These are phyloP conservation scores for Drosophila vallismaia DNA, from an alignment of 2,888 invertebrate species.

Conservation along the genomic window DNA sequence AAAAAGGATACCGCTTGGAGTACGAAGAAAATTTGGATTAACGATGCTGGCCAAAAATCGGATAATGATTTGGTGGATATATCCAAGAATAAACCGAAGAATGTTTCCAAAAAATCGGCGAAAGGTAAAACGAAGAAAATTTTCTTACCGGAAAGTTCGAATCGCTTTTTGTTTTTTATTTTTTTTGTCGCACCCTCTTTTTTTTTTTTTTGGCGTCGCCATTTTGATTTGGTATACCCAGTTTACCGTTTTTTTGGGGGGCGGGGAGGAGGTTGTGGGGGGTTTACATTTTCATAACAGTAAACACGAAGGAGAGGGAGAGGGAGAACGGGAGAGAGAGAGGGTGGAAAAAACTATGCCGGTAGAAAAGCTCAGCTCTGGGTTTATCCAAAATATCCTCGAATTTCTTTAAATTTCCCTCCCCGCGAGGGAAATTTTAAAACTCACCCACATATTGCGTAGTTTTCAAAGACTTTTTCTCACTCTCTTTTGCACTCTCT, in stretches of 20 bases:
- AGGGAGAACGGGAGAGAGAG: constrained; percentile 1
- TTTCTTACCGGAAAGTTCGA: constrained; percentile 27
- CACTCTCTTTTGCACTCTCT: constrained; percentile 10
- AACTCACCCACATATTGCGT: constrained; percentile 24
- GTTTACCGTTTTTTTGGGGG: constrained; percentile 44
- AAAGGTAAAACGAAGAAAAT: constrained; percentile 70
- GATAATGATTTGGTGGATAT: constrained; percentile 83
- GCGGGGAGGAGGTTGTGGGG: constrained; percentile 17
- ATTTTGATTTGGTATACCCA: constrained; percentile 76
- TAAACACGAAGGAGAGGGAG: constrained; percentile 25
- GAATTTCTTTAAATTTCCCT: too few relatives aligned
- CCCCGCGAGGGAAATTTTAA: constrained; percentile 57
- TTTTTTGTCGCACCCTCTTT: constrained; percentile 2
- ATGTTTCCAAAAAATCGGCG: constrained; percentile 49
- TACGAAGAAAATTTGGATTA: constrained; percentile 85
- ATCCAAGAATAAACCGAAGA: constrained; percentile 72
- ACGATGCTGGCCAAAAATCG: constrained; percentile 84
- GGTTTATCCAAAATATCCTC: constrained; percentile 29
- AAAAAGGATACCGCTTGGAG: constrained; percentile 76
- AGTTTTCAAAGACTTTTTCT: constrained; percentile 21
- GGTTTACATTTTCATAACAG: constrained; percentile 31
- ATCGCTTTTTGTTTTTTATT: neutral
- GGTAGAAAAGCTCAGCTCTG: constrained; percentile 63
- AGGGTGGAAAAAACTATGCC: constrained; percentile 44
- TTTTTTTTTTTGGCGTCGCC: constrained; percentile 52